Percentiles rank a stretch among this genome's conserved stretches.
phyloP scores from a whole-genome alignment of 2,888 invertebrate species.

The Rhimphoctona megacephalus region DNA sequence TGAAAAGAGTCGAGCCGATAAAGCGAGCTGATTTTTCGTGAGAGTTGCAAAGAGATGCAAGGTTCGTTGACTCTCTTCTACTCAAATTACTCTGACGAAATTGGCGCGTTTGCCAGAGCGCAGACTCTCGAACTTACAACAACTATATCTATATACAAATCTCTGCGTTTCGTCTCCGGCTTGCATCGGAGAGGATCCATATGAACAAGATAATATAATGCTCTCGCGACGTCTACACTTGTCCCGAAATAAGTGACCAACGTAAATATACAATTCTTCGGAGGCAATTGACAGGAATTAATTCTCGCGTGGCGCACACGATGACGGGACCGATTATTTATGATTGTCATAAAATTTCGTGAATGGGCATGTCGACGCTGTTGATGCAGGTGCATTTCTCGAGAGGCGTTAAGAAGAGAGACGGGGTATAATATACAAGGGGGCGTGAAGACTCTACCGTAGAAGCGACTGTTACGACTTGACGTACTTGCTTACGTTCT shows the following conservation, averaged over 20 bases:
- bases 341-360: slow-evolving; percentile 59
- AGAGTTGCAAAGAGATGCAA: background rate
- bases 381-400: slow-evolving; percentile 38
- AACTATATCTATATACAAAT: background rate
- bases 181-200: slow-evolving; percentile 21
- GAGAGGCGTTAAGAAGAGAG: background rate
- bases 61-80: slow-evolving; percentile 54
- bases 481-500: background rate
- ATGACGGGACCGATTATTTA: slow-evolving; percentile 59
- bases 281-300: slow-evolving; percentile 53
- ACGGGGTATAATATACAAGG: slow-evolving; percentile 23
- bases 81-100: slow-evolving; percentile 54
- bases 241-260: slow-evolving; percentile 58
- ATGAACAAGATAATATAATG: slow-evolving; percentile 62
- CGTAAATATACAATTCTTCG: slow-evolving; percentile 47
- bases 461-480: background rate
- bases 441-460: background rate
- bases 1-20: background rate
- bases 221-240: slow-evolving; percentile 38
- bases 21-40: background rate
- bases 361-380: slow-evolving; percentile 35
- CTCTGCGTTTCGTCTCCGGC: slow-evolving; percentile 11
- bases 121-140: slow-evolving; percentile 6
- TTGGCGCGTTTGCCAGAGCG: slow-evolving; percentile 49
- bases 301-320: slow-evolving; percentile 30